phyloP scores from a whole-genome alignment of 2,888 invertebrate species.

The Aphrophora alni region DNA sequence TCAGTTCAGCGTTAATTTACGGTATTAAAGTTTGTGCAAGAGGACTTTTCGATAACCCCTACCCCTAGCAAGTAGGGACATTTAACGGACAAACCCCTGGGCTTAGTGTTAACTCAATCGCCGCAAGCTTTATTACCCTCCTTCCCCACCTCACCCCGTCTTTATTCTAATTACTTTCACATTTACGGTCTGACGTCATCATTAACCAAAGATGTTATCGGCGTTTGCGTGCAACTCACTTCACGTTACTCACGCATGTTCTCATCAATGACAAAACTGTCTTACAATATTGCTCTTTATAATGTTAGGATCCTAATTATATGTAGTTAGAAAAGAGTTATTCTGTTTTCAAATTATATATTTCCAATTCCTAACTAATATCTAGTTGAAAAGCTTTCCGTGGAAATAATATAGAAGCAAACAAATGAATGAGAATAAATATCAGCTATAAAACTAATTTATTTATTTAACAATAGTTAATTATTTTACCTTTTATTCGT shows the following conservation, averaged over 20 bases:
- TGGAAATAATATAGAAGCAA: no score
- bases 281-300: background rate
- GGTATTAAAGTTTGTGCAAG: background rate
- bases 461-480: no score
- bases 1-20: background rate
- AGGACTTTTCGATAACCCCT: background rate
- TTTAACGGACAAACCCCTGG: background rate
- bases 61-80: background rate
- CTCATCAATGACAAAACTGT: background rate
- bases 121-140: background rate
- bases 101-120: background rate
- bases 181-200: background rate
- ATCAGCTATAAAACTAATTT: no score
- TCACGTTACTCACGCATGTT: background rate
- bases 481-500: no score
- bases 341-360: no score
- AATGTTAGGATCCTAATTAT: background rate
- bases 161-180: background rate
- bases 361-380: no score
- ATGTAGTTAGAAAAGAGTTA: background rate
- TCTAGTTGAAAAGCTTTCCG: no score
- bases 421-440: no score
- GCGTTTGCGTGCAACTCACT: background rate
- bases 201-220: background rate
- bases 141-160: background rate